phyloP scores from a whole-genome alignment of 2,888 invertebrate species.

The Epirrita christyi region DNA sequence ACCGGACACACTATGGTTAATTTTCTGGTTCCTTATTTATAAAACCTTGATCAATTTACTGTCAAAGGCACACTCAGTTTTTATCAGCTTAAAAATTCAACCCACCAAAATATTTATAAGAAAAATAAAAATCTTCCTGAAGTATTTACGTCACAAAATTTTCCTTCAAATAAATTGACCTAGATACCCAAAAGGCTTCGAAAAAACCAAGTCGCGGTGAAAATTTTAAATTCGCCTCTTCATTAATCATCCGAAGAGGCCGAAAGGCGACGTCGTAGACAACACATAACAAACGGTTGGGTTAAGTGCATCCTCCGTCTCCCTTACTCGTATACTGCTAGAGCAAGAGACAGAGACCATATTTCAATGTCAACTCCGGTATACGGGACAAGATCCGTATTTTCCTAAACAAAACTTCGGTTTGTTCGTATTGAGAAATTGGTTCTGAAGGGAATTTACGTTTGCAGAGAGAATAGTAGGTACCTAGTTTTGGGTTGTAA shows the following conservation, averaged over 20 bases:
- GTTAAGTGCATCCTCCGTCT: constrained; percentile 53
- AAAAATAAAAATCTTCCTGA: too few relatives aligned
- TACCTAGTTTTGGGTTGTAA: constrained; percentile 8
- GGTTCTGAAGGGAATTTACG: constrained; percentile 25
- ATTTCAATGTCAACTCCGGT: constrained; percentile 67
- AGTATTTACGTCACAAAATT: constrained; percentile 9
- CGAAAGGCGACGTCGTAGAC: constrained; percentile 62
- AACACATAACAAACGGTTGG: constrained; percentile 64
- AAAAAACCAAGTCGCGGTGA: constrained; percentile 42
- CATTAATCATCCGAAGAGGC: constrained; percentile 68
- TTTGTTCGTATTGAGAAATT: constrained; percentile 40
- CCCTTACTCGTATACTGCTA: constrained; percentile 36
- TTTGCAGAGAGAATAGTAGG: constrained; percentile 19
- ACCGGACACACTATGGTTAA: too few relatives aligned
- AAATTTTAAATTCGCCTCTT: constrained; percentile 63
- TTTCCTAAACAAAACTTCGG: constrained; percentile 61
- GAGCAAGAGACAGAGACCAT: constrained; percentile 52
- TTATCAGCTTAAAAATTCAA: background rate
- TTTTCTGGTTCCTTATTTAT: too few relatives aligned
- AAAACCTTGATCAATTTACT: too few relatives aligned
- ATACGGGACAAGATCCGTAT: constrained; percentile 60
- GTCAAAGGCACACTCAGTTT: background rate
- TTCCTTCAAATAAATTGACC: constrained; percentile 35
- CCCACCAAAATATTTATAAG: background rate
- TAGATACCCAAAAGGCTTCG: constrained; percentile 27